Conservation (phyloP, 1,140 invertebrate species). For the Amphibalanus amphitrite region DNA sequence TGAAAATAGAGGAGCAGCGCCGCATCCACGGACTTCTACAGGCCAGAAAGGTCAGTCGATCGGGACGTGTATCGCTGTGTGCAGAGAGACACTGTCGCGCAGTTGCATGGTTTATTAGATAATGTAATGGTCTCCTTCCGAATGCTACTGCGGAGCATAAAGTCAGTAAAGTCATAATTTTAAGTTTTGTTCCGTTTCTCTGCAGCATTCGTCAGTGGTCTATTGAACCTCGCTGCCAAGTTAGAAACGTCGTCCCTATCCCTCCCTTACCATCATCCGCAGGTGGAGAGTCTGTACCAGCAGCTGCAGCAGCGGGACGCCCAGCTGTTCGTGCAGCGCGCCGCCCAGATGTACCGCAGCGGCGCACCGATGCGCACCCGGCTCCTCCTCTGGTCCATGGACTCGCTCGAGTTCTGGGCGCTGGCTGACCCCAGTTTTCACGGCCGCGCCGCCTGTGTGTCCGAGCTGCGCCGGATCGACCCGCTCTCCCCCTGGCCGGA, state of each 20-base stretch:
- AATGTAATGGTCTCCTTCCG: too few species aligned
- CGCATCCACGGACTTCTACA: constrained; percentile 66
- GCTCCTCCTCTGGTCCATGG: constrained; percentile 61
- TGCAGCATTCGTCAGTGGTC: too few species aligned
- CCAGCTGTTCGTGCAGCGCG: constrained; percentile 86
- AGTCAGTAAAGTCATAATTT: too few species aligned
- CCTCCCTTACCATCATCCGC: background rate
- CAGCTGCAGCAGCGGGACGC: constrained; percentile 74
- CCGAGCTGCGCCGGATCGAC: constrained; percentile 61
- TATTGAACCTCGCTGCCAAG: too few species aligned
- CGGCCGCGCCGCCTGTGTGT: constrained; percentile 56
- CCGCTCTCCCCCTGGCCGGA: constrained; percentile 18
- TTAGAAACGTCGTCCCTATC: too few species aligned
- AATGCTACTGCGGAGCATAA: too few species aligned
- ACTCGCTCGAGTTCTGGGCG: constrained; percentile 58
- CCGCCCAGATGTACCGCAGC: constrained; percentile 48
- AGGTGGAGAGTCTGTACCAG: constrained; percentile 68
- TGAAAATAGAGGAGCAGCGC: constrained; percentile 61
- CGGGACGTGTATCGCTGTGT: too few species aligned
- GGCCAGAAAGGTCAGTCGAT: constrained; percentile 55
- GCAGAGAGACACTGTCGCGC: too few species aligned
- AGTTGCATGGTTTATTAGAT: too few species aligned
- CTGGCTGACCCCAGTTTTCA: constrained; percentile 71
- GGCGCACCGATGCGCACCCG: constrained; percentile 48
- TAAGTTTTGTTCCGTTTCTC: too few species aligned